phyloP scores from a whole-genome alignment of 2,797 vertebrate genomes.

The Cyclura pinguis region DNA sequence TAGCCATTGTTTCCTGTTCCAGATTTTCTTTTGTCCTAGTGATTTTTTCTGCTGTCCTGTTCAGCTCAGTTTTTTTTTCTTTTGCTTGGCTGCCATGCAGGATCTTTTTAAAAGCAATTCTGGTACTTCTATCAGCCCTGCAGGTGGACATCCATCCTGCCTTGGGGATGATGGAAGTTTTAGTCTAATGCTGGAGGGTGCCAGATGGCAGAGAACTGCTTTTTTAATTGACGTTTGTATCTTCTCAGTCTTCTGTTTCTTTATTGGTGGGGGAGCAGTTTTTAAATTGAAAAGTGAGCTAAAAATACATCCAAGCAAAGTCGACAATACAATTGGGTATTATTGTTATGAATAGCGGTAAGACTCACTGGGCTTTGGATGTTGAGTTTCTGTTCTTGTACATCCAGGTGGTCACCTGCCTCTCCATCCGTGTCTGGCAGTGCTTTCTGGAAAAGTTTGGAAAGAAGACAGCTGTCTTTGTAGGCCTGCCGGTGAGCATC shows the following conservation, averaged over 20 bases:
- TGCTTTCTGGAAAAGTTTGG: slow-evolving; percentile 79
- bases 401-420: slow-evolving; percentile 75
- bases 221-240: neutral
- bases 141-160: too few relatives aligned
- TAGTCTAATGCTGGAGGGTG: too few relatives aligned
- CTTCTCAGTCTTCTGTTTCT: neutral
- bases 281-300: neutral
- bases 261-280: neutral
- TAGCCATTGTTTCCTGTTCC: too few relatives aligned
- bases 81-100: neutral
- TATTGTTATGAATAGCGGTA: too few relatives aligned
- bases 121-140: neutral
- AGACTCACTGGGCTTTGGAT: neutral
- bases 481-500: slow-evolving; percentile 80
- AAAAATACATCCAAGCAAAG: too few relatives aligned
- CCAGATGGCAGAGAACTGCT: too few relatives aligned
- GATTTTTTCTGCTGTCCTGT: too few relatives aligned
- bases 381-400: neutral
- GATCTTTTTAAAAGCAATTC: neutral
- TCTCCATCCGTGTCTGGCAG: slow-evolving; percentile 83
- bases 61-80: too few relatives aligned
- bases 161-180: too few relatives aligned
- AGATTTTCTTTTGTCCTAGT: too few relatives aligned
- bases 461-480: slow-evolving; percentile 79
- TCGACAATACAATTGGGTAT: neutral